Evolutionary conservation across 2,113 vertebrate genomes (phyloP).

Genomic region (Phrynosoma blainvillii): DNA sequence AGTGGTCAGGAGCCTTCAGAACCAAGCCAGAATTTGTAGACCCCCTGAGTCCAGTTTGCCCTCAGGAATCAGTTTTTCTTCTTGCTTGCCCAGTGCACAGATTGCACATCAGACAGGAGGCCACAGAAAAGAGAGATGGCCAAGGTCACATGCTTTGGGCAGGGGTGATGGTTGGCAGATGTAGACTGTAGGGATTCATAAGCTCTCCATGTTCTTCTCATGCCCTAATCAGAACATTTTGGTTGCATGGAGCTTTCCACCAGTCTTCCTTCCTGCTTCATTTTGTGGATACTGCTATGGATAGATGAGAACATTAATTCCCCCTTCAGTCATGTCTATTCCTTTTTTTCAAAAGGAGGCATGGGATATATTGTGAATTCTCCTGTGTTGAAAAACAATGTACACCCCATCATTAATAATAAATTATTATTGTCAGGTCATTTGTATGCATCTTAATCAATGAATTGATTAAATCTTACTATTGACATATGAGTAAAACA

Average conservation of each 20-base stretch:
- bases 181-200: neutral
- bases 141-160: neutral
- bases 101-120: neutral
- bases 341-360: no score
- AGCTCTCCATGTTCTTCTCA: neutral
- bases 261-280: no score
- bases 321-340: no score
- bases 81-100: neutral
- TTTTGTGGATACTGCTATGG: no score
- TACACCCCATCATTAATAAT: no score
- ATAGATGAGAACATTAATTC: no score
- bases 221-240: neutral
- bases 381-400: no score
- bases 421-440: no score
- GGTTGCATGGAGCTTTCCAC: neutral
- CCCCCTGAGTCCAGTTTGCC: neutral
- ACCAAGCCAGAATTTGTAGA: neutral
- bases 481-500: no score
- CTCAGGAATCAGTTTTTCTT: neutral
- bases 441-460: no score
- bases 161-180: neutral
- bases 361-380: no score
- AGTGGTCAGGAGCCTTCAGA: neutral
- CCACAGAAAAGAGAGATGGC: neutral
- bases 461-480: no score